Conservation (phyloP, 1,140 invertebrate species). For the Drosophila nigromelanica region DNA sequence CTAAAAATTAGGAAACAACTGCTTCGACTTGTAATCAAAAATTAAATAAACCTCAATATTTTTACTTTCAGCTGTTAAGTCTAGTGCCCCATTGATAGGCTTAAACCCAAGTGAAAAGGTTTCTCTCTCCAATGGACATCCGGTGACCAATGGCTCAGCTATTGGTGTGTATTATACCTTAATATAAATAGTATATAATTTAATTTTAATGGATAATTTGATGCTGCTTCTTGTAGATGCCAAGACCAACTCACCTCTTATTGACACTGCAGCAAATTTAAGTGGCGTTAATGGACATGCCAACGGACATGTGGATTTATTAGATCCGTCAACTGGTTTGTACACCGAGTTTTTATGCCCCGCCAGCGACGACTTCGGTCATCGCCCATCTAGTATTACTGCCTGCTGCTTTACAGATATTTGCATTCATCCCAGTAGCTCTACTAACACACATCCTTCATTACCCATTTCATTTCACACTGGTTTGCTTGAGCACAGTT, state of each 20-base stretch:
- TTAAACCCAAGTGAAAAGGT: constrained; percentile 46
- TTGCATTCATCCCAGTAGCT: constrained; percentile 65
- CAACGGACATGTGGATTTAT: constrained; percentile 40
- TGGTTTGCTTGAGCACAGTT: constrained; percentile 53
- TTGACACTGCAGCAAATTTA: constrained; percentile 29
- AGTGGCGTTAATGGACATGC: constrained; percentile 45
- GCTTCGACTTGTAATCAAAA: no score
- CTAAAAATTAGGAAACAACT: no score
- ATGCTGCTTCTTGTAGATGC: constrained; percentile 26
- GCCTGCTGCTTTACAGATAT: constrained; percentile 50
- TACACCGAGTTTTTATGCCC: constrained; percentile 57
- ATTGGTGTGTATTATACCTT: constrained; percentile 6
- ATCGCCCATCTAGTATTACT: constrained; percentile 55
- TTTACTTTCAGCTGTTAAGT: constrained; percentile 43
- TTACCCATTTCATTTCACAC: constrained; percentile 57
- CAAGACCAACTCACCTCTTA: constrained; percentile 54
- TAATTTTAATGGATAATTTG: not conserved
- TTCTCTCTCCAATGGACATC: constrained; percentile 38
- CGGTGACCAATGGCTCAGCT: constrained; percentile 21
- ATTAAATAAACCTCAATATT: no score
- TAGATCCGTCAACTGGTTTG: constrained; percentile 59
- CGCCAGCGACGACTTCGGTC: constrained; percentile 26
- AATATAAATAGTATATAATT: not conserved
- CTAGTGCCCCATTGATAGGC: constrained; percentile 56
- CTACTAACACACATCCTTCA: constrained; percentile 51